Conservation (phyloP, 2,797 vertebrate species). For the Allobates femoralis region DNA sequence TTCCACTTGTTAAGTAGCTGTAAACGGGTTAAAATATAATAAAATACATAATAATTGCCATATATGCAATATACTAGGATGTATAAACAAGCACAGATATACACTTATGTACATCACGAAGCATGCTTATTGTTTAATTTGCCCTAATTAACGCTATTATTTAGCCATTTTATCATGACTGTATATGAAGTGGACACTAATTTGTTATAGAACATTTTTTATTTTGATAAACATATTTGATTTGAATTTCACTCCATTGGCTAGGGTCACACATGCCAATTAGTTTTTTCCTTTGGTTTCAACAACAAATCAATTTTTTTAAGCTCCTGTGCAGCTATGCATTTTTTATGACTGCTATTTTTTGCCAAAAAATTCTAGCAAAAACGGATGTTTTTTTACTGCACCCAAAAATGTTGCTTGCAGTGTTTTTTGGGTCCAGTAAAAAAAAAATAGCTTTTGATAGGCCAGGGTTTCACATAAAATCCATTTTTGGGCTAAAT, state of each 20-base stretch:
- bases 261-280: no score
- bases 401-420: no score
- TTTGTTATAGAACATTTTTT: not conserved
- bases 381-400: no score
- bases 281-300: no score
- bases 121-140: not conserved
- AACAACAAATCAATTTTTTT: no score
- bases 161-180: not conserved
- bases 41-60: not conserved
- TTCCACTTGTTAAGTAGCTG: not conserved
- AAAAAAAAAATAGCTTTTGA: no score
- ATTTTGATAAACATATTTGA: slow-evolving; percentile 4
- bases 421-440: no score
- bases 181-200: not conserved
- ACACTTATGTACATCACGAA: not conserved
- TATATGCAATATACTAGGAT: not conserved
- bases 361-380: no score
- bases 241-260: not conserved
- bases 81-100: not conserved
- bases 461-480: not conserved
- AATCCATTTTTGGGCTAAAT: no score
- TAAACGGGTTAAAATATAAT: not conserved
- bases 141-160: not conserved
- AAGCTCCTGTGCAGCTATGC: no score
- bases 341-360: no score